Percentiles rank a stretch among this genome's conserved stretches.
Conservation (phyloP, 2,113 vertebrate genomes). For the Lynx canadensis region DNA sequence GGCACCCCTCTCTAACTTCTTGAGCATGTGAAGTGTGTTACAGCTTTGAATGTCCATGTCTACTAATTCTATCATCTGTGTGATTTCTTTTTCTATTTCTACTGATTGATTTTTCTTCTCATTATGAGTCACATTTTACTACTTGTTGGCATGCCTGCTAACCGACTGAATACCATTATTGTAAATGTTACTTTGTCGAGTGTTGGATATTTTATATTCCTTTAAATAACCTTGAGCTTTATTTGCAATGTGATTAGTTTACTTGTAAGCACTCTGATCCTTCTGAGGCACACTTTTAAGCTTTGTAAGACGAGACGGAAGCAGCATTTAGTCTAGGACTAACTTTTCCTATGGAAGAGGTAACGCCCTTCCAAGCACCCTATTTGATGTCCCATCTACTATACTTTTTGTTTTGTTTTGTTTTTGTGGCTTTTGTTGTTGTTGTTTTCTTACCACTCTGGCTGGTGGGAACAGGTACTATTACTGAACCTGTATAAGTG, state of each 20-base stretch:
- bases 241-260: not conserved
- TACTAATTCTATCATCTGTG: not conserved
- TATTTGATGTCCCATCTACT: not conserved
- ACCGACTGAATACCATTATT: not conserved
- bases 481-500: not conserved
- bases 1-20: not conserved
- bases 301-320: not conserved
- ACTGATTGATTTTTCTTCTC: not conserved
- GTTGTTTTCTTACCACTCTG: not conserved
- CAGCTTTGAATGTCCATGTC: not conserved
- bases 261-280: not conserved
- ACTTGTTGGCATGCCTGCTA: not conserved
- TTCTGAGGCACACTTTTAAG: not conserved
- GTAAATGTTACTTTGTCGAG: not conserved
- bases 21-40: not conserved
- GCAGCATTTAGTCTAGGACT: not conserved
- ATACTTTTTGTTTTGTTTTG: not conserved
- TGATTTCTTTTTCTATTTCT: not conserved
- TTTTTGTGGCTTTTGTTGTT: not conserved
- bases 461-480: not conserved
- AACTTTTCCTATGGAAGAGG: not conserved
- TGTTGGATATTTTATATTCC: not conserved
- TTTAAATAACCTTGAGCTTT: not conserved
- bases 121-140: not conserved
- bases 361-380: not conserved